Evolutionary conservation across 2,113 vertebrate genomes (phyloP).

Genomic region (Oceanodroma tethys): DNA sequence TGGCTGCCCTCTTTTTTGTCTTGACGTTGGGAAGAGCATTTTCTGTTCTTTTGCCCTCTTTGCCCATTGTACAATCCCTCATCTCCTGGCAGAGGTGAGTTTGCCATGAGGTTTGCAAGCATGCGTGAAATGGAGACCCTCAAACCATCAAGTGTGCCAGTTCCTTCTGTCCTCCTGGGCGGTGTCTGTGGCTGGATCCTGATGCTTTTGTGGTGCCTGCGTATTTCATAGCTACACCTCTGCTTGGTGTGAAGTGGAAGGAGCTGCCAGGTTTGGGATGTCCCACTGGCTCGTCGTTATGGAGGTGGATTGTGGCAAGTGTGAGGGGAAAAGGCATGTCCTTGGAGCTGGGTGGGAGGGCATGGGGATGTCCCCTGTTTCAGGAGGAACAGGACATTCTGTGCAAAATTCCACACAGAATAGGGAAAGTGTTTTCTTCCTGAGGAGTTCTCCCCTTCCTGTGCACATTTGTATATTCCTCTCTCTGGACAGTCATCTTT

Average conservation of each 20-base stretch:
- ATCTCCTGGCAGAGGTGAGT: neutral
- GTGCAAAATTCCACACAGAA: neutral
- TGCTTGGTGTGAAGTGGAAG: neutral
- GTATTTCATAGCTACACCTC: neutral
- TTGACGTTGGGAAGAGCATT: neutral
- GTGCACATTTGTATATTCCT: neutral
- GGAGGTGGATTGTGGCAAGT: neutral
- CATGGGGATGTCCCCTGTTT: neutral
- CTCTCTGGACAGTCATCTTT: neutral
- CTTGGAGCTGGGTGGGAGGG: neutral
- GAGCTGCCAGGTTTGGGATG: neutral
- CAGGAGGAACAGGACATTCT: neutral
- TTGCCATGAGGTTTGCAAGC: neutral
- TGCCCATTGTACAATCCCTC: neutral
- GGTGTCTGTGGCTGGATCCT: fast-evolving
- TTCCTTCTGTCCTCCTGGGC: neutral
- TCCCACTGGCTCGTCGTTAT: fast-evolving
- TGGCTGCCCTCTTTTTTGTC: neutral
- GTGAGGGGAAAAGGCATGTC: neutral
- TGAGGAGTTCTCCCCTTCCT: neutral
- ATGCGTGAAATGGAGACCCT: neutral
- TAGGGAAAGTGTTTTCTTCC: neutral
- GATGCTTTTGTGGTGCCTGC: neutral
- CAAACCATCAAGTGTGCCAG: neutral
- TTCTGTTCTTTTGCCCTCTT: neutral